These are phyloP conservation scores for Oreochromis aureus DNA, from an alignment of 2,113 vertebrate species.

Conservation along the genomic window DNA sequence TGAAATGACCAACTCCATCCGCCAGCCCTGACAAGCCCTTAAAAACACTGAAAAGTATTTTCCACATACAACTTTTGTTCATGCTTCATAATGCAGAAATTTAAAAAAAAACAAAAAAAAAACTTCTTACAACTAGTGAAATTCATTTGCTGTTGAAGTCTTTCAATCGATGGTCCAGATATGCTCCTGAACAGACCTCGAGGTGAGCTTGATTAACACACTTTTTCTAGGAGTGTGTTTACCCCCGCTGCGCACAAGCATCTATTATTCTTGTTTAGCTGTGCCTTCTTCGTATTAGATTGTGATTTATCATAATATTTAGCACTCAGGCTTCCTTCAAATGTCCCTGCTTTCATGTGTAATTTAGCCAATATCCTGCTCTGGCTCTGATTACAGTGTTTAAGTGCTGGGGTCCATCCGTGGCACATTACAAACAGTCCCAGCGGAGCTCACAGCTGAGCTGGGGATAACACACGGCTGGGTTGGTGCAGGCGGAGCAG, in stretches of 20 bases:
- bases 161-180: neutral
- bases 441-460: conserved; percentile 53
- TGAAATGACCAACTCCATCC: neutral
- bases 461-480: conserved; percentile 6
- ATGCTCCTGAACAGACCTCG: neutral
- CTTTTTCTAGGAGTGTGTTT: neutral
- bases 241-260: conserved; percentile 40
- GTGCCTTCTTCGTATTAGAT: conserved; percentile 59
- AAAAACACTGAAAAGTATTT: neutral
- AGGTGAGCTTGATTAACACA: neutral
- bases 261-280: conserved; percentile 57
- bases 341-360: conserved; percentile 69
- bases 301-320: conserved; percentile 74
- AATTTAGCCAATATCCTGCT: conserved; percentile 75
- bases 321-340: conserved; percentile 61
- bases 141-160: neutral
- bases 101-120: accelerated
- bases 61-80: neutral
- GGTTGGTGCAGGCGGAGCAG: neutral
- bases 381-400: conserved; percentile 69
- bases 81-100: neutral
- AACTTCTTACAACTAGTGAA: neutral
- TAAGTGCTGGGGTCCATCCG: conserved; percentile 52
- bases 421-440: conserved; percentile 56
- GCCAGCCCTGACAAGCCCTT: neutral